These are phyloP conservation scores for Thoracochromis brauschi DNA, from an alignment of 2,113 vertebrate species.

Conservation along the genomic window DNA sequence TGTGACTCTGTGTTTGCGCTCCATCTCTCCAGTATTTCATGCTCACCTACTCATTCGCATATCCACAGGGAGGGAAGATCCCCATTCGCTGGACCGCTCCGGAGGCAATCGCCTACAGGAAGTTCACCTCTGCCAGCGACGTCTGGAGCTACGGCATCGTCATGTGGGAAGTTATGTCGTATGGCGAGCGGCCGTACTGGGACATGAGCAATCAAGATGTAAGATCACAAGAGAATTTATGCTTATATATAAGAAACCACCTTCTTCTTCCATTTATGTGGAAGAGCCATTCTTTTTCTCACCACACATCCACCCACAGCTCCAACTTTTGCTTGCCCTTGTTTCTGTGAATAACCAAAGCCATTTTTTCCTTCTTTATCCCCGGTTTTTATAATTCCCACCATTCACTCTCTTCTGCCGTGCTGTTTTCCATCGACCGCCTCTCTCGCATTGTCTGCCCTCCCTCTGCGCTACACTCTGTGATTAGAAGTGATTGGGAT, in stretches of 20 bases:
- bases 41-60: slow-evolving; percentile 72
- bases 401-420: not conserved
- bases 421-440: not conserved
- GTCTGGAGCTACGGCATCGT: slow-evolving; percentile 98
- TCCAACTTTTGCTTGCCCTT: not conserved
- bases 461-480: not conserved
- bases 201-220: slow-evolving; percentile 99
- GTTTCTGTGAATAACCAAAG: not conserved
- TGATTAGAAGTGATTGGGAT: not conserved
- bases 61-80: slow-evolving; percentile 91
- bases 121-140: slow-evolving; percentile 96
- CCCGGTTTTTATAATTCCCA: not conserved
- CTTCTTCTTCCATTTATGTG: not conserved
- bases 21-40: slow-evolving; percentile 73
- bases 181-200: slow-evolving; percentile 96
- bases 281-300: not conserved
- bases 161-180: slow-evolving; percentile 99
- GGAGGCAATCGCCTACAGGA: slow-evolving; percentile 94
- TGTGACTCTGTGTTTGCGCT: slow-evolving; percentile 62
- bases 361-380: not conserved
- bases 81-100: slow-evolving; percentile 98
- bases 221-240: slow-evolving; percentile 50
- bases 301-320: not conserved
- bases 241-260: not conserved
- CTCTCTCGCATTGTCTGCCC: not conserved